A percentile compares a stretch with the other conserved stretches of the same genome.
These are phyloP conservation scores for Trichogramma evanescens DNA, from an alignment of 2,888 invertebrate species.

Conservation along the genomic window DNA sequence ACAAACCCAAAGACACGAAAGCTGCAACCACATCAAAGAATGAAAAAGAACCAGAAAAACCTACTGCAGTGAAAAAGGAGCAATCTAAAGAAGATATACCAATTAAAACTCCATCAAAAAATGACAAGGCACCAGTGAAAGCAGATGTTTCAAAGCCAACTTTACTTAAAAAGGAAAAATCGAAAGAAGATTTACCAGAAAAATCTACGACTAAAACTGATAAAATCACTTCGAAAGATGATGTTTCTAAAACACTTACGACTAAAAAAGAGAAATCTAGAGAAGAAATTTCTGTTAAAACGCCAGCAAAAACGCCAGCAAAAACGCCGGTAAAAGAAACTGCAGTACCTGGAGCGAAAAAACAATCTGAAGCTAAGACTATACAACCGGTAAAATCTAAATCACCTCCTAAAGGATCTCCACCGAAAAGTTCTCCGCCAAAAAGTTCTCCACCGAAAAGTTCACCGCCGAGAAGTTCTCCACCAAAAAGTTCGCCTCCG, in stretches of 20 bases:
- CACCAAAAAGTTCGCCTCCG: no score
- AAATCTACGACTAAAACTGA: background rate
- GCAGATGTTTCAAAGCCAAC: background rate
- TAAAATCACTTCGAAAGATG: background rate
- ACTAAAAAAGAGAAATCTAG: background rate
- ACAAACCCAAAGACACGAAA: no score
- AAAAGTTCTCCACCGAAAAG: background rate
- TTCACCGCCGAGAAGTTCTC: no score
- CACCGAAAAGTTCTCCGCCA: background rate
- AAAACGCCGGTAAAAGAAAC: background rate
- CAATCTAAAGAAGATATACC: no score
- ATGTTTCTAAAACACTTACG: background rate
- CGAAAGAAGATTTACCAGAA: background rate
- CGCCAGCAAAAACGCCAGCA: background rate
- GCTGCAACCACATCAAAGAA: no score
- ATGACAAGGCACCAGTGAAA: background rate
- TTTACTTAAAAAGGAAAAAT: background rate
- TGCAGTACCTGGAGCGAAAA: background rate
- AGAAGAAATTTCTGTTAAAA: background rate
- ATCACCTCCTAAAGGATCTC: background rate
- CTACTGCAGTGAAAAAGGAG: no score
- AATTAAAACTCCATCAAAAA: no score
- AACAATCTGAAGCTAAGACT: background rate
- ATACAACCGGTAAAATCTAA: background rate
- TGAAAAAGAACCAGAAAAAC: no score